Percentiles rank a stretch among this genome's conserved stretches.
Conservation (phyloP, 2,797 vertebrate genomes). For the Bradypodion ventrale region DNA sequence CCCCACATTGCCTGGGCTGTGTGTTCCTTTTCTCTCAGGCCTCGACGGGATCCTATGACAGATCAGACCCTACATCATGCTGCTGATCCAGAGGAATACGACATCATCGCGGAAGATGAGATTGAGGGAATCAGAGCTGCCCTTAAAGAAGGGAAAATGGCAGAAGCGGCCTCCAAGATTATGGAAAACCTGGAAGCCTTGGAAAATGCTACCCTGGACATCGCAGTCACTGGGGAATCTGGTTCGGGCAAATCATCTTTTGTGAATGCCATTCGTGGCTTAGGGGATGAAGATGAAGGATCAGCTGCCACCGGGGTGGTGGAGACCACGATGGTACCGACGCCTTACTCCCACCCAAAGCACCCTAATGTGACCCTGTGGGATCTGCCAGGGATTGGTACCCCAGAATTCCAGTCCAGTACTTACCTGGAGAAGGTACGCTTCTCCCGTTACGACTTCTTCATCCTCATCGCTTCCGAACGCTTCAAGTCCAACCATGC, state of each 20-base stretch:
- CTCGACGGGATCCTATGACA: neutral
- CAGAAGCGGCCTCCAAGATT: conserved; percentile 1
- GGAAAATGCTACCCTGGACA: conserved; percentile 23
- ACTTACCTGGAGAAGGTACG: conserved; percentile 63
- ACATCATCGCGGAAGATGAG: neutral
- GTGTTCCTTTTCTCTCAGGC: neutral
- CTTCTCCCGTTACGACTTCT: conserved; percentile 71
- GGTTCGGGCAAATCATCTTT: conserved; percentile 48
- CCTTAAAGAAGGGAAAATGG: conserved; percentile 15
- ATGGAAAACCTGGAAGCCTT: conserved; percentile 10
- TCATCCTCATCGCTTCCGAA: conserved; percentile 44
- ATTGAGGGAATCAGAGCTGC: neutral
- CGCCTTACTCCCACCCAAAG: conserved; percentile 59
- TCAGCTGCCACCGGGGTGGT: conserved; percentile 34
- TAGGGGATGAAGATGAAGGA: conserved; percentile 35
- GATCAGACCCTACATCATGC: neutral
- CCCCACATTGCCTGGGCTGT: neutral
- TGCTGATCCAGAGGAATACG: conserved; percentile 37
- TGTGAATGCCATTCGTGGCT: conserved; percentile 41
- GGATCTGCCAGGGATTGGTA: conserved; percentile 74
- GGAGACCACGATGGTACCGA: conserved; percentile 26
- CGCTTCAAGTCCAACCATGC: conserved; percentile 62
- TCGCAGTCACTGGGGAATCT: conserved; percentile 32
- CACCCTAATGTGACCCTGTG: conserved; percentile 63
- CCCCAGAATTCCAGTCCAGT: conserved; percentile 52